A percentile compares a stretch with the other conserved stretches of the same genome.
These are phyloP conservation scores for Pelusios castaneus DNA, from an alignment of 2,113 vertebrate genomes.

Conservation along the genomic window DNA sequence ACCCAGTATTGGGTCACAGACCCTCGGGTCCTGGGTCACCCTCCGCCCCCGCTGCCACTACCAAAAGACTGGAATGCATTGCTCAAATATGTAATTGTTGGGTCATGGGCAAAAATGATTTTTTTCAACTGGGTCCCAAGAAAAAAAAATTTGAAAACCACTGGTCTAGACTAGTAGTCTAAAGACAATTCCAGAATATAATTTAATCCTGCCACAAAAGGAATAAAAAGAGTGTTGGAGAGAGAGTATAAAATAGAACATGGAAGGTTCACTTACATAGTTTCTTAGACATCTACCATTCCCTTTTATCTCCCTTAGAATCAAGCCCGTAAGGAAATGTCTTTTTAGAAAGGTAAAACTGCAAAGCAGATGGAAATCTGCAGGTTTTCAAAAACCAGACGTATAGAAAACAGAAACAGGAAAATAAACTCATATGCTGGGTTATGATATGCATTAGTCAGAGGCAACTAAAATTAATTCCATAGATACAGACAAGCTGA, in stretches of 20 bases:
- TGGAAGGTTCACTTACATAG: fast-evolving
- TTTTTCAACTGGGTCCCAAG: no score
- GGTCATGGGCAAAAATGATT: no score
- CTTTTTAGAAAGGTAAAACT: neutral
- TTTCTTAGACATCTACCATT: neutral
- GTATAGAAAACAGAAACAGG: neutral
- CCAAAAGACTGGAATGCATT: no score
- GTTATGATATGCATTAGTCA: neutral
- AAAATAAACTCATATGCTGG: neutral
- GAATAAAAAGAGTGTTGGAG: neutral
- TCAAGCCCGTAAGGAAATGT: neutral
- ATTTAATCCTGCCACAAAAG: neutral
- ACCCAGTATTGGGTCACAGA: no score
- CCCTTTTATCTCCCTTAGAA: neutral
- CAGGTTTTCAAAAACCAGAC: neutral
- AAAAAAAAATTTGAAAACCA: no score
- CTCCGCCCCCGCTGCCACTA: no score
- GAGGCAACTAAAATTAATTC: neutral
- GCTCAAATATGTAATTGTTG: no score
- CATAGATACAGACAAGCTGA: neutral
- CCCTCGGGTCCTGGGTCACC: no score
- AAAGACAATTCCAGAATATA: neutral
- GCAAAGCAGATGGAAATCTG: neutral
- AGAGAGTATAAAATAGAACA: neutral
- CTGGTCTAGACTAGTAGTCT: neutral